phyloP scores from a whole-genome alignment of 2,888 invertebrate genomes.

The Thecocarcelia acutangulata region DNA sequence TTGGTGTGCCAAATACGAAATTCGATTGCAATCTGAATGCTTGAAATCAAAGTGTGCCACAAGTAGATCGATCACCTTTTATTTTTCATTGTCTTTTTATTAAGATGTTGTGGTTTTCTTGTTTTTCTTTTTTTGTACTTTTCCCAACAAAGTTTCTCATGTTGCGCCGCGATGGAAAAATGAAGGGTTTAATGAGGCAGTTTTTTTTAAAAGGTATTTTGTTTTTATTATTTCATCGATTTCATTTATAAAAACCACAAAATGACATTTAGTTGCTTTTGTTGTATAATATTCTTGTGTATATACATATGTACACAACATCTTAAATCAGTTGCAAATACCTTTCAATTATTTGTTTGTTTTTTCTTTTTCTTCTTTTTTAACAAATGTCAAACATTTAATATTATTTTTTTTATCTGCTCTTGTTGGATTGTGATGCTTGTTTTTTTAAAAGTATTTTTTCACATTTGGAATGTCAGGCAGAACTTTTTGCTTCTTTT shows the following conservation, averaged over 20 bases:
- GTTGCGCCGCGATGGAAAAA: conserved; percentile 19
- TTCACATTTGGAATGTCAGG: conserved; percentile 51
- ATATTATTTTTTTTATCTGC: conserved; percentile 8
- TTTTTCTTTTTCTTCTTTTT: conserved; percentile 21
- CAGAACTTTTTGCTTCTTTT: conserved; percentile 38
- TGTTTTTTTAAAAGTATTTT: conserved; percentile 6
- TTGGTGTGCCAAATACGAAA: too few species aligned
- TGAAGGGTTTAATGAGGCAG: conserved; percentile 45
- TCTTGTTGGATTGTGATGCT: conserved; percentile 23
- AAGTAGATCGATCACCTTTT: background rate
- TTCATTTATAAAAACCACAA: conserved; percentile 47
- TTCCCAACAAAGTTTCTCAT: background rate
- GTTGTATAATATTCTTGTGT: conserved; percentile 26
- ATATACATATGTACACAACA: conserved; percentile 24
- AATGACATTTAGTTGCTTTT: conserved; percentile 50
- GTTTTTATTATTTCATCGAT: conserved; percentile 18
- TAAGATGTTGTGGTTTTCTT: background rate
- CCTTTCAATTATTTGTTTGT: conserved; percentile 56
- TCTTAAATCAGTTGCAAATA: conserved; percentile 60
- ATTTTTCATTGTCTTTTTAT: too few species aligned
- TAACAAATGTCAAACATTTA: conserved; percentile 63
- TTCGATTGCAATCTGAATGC: too few species aligned
- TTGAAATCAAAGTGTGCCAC: too few species aligned
- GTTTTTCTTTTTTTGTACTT: too few species aligned
- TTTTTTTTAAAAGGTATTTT: conserved; percentile 27